A percentile compares a stretch with the other conserved stretches of the same genome.
phyloP scores from a whole-genome alignment of 2,113 vertebrate genomes.

The Limanda limanda region DNA sequence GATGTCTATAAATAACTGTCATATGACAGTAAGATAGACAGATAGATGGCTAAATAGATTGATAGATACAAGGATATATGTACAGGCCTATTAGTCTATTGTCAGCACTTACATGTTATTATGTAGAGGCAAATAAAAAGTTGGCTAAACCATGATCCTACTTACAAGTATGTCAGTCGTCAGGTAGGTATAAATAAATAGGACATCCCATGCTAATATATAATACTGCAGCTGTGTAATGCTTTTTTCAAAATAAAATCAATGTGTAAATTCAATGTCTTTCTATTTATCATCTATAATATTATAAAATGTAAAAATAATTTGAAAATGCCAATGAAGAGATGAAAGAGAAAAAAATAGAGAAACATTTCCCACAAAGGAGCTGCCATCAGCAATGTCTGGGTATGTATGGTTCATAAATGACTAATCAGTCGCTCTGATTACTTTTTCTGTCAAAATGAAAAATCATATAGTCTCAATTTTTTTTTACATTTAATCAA shows the following conservation, averaged over 20 bases:
- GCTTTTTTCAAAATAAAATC: not conserved
- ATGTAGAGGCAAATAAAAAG: conserved; percentile 27
- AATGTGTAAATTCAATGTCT: not conserved
- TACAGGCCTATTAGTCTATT: conserved; percentile 22
- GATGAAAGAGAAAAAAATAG: not conserved
- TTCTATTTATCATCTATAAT: not conserved
- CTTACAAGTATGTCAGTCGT: not conserved
- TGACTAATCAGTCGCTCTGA: not conserved
- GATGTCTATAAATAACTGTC: conserved; percentile 71
- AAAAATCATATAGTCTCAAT: not conserved
- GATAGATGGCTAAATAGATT: conserved; percentile 59
- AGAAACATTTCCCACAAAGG: not conserved
- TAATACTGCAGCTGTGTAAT: not conserved
- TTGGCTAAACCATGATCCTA: not conserved
- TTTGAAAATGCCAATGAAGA: not conserved
- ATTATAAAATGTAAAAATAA: not conserved
- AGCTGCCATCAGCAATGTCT: not conserved
- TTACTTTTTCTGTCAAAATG: not conserved
- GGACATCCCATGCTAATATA: too few relatives aligned
- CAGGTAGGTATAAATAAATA: not conserved
- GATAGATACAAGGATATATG: conserved; percentile 44
- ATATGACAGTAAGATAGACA: conserved; percentile 56
- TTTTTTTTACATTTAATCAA: not conserved
- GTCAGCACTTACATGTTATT: conserved; percentile 17
- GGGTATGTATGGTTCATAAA: not conserved